Conservation (phyloP, 2,113 vertebrate genomes). For the Channa maculata region DNA sequence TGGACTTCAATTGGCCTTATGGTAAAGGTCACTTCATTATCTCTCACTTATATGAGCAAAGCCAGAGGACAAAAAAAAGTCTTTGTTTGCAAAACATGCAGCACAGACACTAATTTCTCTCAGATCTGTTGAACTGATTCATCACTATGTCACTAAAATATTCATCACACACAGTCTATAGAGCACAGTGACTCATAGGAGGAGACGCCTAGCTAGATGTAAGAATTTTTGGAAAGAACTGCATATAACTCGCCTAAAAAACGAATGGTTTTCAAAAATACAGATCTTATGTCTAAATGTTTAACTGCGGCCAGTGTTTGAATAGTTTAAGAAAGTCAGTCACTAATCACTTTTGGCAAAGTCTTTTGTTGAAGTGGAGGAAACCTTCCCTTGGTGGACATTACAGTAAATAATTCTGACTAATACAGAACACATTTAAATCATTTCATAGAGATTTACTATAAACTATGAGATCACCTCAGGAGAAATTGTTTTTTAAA, state of each 20-base stretch:
- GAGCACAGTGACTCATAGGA: background rate
- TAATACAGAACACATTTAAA: background rate
- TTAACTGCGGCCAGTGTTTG: background rate
- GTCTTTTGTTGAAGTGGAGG: slow-evolving; percentile 5
- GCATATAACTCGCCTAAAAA: background rate
- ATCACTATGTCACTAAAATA: slow-evolving; percentile 5
- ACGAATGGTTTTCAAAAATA: background rate
- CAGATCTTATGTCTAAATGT: background rate
- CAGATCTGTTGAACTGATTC: slow-evolving; percentile 18
- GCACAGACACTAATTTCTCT: background rate
- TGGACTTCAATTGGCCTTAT: slow-evolving; percentile 12
- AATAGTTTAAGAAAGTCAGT: background rate
- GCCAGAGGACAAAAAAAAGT: background rate
- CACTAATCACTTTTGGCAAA: background rate
- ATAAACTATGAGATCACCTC: background rate
- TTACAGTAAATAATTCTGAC: background rate
- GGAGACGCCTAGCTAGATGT: background rate
- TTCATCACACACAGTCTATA: slow-evolving; percentile 15
- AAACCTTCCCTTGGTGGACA: background rate
- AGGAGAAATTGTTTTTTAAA: background rate
- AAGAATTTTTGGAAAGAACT: background rate
- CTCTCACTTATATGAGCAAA: slow-evolving; percentile 4
- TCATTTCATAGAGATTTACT: no score
- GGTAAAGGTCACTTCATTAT: slow-evolving; percentile 55
- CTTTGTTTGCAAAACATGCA: slow-evolving; percentile 5